Evolutionary conservation across 2,888 invertebrate species (phyloP), one percentile per base, ranked within the genome.

Genomic region (Mactromeris polynyma): DNA sequence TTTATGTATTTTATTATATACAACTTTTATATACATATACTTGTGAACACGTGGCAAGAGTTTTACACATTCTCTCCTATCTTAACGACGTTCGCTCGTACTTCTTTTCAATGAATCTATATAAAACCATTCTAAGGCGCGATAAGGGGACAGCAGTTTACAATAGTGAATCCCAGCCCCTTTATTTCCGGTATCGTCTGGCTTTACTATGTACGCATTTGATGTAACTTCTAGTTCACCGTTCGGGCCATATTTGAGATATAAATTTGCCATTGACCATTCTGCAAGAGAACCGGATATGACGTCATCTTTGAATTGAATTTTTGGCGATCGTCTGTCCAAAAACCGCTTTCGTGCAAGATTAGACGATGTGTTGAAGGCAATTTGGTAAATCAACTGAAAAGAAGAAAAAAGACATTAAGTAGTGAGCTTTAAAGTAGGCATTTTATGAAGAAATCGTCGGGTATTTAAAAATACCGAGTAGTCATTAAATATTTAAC

Each of bases 51-150:
- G 6, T 7, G 6, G 40, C 40, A 4, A 40, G 6, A 40, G 11
- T 11, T 40, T 51, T 51, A 51, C 11, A n/a, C 7, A 58, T 21
- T n/a, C 6, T 58, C 21, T 14, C 58, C n/a, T 7, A 64, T 64
- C 9, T n/a, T n/a, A 64, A 64, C n/a, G 26, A 26, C 7, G 58
- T 26, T 26, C n/a, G 3, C 26, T n/a, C 26, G 33, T 36, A 26
- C 64, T 38, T 73, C 85, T 54, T 85, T 90, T 92, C 7, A 95
- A 85, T 31, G 93, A 93, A 69, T 95, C 95, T 33, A 95, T 92
- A 84, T 95, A 94, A n/a, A 94, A 94, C 95, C 95, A 95, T 87
- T 95, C 95, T 88, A 95, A 91, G 0, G 94, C 95, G 46, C 95
- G 87, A 86, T 93, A 94, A 14, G 95, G 95, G 2, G 94, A 94